Base-by-base conservation (phyloP, 2,888 invertebrate species). In the Melinopterus prodromus region DNA sequence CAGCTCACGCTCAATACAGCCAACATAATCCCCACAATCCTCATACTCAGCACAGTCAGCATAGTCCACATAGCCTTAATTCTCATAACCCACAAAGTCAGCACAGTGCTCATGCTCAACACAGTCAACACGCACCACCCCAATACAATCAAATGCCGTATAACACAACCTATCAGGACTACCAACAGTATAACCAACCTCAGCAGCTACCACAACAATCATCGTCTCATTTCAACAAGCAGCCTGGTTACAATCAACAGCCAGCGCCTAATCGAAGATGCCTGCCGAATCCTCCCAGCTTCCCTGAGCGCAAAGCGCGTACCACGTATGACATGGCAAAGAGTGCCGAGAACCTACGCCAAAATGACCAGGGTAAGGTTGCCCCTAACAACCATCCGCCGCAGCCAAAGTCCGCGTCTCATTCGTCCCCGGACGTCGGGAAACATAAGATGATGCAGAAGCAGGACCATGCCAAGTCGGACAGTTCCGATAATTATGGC, bases 371-470 rank as follows among this genome's bases (percentile, higher is more conserved):
- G 9, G 14, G 16, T 36, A 81, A 76, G 35, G 7, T 72, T n/a
- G n/a, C 16, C 9, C 75, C 53, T 16, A 77, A 79, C 74, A 77
- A 53, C 16, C 70, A n/a, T 15, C 76, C 26, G n/a, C 26, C 38
- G 4, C 76, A 77, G 36, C 74, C 77, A 9, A 38, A 74, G 6
- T 72, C 75, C 38, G 74, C 70, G 69, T 78, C 79, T 0, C 75
- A 79, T 69, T 81, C 81, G n/a, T 77, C 79, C 6, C 81, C 81
- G 69, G 81, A 81, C 36, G 81, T 81, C 69, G 77, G 79, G 15
- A 81, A 79, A 71, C 77, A 80, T 38, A 79, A 77, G 36, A 35
- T 76, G 37, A 74, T 74, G 35, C 71, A 78, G 71, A 78, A 80
- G 71, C 75, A 77, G n/a, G 79, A 81, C 71, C 77, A 79, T 36